Base-by-base conservation (phyloP, 2,888 invertebrate genomes). In the Cantharis rustica region DNA sequence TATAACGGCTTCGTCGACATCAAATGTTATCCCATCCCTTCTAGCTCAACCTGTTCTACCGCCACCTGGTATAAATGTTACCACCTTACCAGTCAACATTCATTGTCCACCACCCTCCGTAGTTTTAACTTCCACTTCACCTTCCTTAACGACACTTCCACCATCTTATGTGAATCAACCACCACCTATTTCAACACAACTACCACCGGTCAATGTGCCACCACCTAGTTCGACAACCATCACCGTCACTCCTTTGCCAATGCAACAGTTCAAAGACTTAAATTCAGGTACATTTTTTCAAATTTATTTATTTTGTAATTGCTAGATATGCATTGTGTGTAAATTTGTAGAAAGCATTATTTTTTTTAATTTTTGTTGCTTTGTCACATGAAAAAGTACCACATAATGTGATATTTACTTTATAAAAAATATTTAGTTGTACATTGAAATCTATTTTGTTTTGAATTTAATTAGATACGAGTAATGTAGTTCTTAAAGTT, bases 141-240 rank as follows among this genome's bases (percentile, higher is more conserved):
- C 72, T 63, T 71, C 77, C 2, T 73, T 84, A 26, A 83, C 83
- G 66, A 77, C 81, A 15, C 84, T 84, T 10, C 86, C 86, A 10
- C 86, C 87, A 1, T 84, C 84, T 11, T 86, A 86, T 80, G 82
- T 87, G 63, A 85, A 81, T 75, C 86, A 86, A 75, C 86, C 86
- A 27, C 87, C 87, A 10, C 86, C 87, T 5, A 78, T 85, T 23
- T 82, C 84, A 3, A 84, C 75, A 76, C 86, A 86, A 75, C 84
- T 86, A 82, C 86, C 88, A 16, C 86, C 88, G 71, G 86, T 90
- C 83, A 89, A 88, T 79, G 84, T 89, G 68, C 90, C 90, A 74
- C 89, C 90, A 9, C 89, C 89, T 10, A 86, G 80, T 10, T 84
- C 86, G 2, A 83, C 86, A 13, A 81, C 84, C 72, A 80, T 82